Conservation (phyloP, 53 echinoderm and acorn worm species). For the Paelopatides confundens region DNA sequence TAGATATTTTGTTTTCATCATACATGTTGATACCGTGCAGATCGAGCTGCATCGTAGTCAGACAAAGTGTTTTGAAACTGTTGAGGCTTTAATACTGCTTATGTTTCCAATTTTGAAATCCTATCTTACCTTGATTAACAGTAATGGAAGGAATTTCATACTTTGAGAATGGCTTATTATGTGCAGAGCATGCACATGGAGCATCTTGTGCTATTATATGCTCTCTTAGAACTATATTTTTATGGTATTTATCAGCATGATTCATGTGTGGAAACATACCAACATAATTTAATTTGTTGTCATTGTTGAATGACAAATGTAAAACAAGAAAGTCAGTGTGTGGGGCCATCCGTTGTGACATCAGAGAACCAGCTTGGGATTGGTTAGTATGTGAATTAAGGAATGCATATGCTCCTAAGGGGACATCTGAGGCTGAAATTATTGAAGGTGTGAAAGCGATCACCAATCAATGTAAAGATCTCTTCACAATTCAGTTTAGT, state of each 20-base stretch:
- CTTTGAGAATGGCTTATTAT: not conserved
- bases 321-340: not conserved
- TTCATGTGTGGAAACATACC: not conserved
- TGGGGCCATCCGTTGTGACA: not conserved
- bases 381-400: not conserved
- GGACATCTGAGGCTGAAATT: not conserved
- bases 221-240: conserved; percentile 1
- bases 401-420: not conserved
- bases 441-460: not conserved
- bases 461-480: not conserved
- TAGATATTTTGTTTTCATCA: too few relatives aligned
- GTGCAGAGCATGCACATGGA: not conserved
- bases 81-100: too few relatives aligned
- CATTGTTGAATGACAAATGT: not conserved
- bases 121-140: too few relatives aligned
- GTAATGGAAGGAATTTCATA: not conserved
- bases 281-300: not conserved
- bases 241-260: not conserved
- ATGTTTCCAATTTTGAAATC: too few relatives aligned
- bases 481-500: not conserved
- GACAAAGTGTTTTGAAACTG: too few relatives aligned
- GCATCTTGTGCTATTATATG: conserved; percentile 19
- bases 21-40: too few relatives aligned
- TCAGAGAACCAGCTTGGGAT: conserved; percentile 11
- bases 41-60: too few relatives aligned